Conservation (phyloP, 2,888 invertebrate species). For the Prenolepis imparis region DNA sequence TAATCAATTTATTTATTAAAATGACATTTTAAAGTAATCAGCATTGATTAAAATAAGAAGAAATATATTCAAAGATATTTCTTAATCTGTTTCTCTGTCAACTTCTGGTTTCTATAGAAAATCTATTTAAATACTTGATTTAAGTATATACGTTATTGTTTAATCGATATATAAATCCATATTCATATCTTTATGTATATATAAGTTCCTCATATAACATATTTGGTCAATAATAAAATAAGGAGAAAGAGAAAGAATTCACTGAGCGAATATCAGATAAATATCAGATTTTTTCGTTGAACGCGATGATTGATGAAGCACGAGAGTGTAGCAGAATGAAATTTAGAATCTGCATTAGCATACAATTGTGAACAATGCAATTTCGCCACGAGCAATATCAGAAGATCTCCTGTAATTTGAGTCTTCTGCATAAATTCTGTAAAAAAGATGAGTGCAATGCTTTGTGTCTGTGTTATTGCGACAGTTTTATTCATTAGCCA, state of each 20-base stretch:
- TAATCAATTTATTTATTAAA: background rate
- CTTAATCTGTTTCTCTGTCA: background rate
- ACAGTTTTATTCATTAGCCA: background rate
- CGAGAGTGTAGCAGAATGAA: conserved; percentile 61
- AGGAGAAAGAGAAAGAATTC: background rate
- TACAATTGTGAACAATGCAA: conserved; percentile 69
- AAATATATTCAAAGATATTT: background rate
- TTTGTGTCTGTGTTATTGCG: background rate
- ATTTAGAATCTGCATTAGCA: conserved; percentile 72
- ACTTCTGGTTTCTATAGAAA: background rate
- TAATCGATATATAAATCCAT: background rate
- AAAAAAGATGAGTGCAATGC: background rate
- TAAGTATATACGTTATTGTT: background rate
- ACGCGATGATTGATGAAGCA: conserved; percentile 63
- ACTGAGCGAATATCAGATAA: background rate
- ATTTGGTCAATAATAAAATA: background rate
- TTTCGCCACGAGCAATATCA: conserved; percentile 54
- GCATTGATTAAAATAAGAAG: background rate
- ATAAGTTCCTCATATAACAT: background rate
- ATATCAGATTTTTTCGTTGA: conserved; percentile 21
- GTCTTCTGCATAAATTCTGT: conserved; percentile 31
- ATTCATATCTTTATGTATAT: background rate
- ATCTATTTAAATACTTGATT: background rate
- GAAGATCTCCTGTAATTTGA: conserved; percentile 33
- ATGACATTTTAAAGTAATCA: background rate